phyloP scores from a whole-genome alignment of 2,888 invertebrate genomes.

The Panopea generosa region DNA sequence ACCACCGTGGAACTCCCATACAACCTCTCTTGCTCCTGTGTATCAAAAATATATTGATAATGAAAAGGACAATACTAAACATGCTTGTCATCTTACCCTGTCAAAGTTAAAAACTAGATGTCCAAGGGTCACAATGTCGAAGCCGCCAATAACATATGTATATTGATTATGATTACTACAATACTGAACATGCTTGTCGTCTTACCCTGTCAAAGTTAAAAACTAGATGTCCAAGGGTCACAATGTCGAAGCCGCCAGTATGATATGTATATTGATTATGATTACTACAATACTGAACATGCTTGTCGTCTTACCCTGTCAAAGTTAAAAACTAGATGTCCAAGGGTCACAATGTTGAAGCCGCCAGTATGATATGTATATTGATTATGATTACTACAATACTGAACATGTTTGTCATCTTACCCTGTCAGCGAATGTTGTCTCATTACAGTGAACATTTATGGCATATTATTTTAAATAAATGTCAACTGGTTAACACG shows the following conservation, averaged over 20 bases:
- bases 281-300: background rate
- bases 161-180: background rate
- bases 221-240: too few relatives aligned
- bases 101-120: too few relatives aligned
- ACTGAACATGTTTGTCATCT: background rate
- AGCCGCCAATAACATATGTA: conserved; percentile 59
- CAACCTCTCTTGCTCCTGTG: conserved; percentile 90
- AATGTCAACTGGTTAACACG: too few relatives aligned
- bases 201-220: background rate
- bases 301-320: background rate
- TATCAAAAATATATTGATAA: conserved; percentile 29
- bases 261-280: conserved; percentile 22
- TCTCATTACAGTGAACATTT: too few relatives aligned
- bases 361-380: conserved; percentile 54
- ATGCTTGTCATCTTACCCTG: background rate
- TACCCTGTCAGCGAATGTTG: background rate
- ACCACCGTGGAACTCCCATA: conserved; percentile 87
- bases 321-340: too few relatives aligned
- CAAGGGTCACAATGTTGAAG: too few relatives aligned
- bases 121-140: too few relatives aligned
- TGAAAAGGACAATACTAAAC: background rate
- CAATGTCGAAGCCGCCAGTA: too few relatives aligned
- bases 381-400: background rate
- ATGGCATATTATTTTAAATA: too few relatives aligned
- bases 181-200: background rate